A percentile compares a stretch with the other conserved stretches of the same genome.
Evolutionary conservation across 2,797 vertebrate species (phyloP).

Genomic region (Erethizon dorsatum): DNA sequence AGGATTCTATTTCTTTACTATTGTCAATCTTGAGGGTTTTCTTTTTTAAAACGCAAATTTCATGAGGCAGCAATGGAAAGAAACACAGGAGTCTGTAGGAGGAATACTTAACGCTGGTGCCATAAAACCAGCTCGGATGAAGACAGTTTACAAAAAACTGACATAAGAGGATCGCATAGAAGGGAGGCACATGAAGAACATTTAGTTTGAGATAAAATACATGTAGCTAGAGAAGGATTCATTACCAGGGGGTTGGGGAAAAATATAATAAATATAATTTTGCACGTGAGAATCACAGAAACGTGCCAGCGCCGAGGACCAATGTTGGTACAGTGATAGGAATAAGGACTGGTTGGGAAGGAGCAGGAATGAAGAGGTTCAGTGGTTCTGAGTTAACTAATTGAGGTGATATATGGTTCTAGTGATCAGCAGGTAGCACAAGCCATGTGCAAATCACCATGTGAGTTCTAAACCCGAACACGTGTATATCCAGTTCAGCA

Average conservation of each 20-base stretch:
- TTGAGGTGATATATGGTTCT: neutral
- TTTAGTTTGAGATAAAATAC: neutral
- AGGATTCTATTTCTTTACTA: neutral
- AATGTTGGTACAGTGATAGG: neutral
- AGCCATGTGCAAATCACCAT: neutral
- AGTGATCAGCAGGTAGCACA: neutral
- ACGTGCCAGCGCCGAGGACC: neutral
- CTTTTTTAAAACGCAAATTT: slow-evolving; percentile 15
- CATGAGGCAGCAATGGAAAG: neutral
- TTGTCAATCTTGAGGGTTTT: neutral
- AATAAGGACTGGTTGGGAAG: neutral
- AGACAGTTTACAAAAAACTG: neutral
- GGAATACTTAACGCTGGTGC: neutral
- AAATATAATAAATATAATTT: neutral
- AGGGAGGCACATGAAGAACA: neutral
- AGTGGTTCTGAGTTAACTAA: neutral
- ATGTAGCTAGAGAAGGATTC: neutral
- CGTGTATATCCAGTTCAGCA: neutral
- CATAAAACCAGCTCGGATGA: neutral
- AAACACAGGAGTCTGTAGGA: neutral
- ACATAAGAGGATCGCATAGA: neutral
- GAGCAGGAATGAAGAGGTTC: neutral
- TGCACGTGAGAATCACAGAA: neutral
- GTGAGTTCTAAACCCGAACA: neutral
- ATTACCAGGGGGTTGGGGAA: neutral